Evolutionary conservation across 2,888 invertebrate genomes (phyloP).

Genomic region (Mythimna impura): DNA sequence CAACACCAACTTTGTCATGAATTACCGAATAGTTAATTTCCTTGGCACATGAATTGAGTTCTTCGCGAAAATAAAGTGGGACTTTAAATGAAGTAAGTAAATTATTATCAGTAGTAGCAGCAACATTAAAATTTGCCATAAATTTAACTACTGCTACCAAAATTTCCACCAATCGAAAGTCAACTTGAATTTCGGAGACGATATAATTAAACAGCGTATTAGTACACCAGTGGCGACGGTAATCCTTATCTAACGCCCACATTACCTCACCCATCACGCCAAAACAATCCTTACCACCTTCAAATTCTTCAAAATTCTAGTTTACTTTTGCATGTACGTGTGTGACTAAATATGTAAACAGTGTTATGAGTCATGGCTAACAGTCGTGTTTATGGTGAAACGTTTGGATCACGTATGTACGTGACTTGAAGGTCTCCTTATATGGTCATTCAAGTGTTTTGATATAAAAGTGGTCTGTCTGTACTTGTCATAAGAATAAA

Average conservation of each 20-base stretch:
- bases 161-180: conserved; percentile 28
- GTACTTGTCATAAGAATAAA: conserved; percentile 48
- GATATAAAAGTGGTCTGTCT: conserved; percentile 68
- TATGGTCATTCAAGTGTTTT: conserved; percentile 79
- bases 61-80: conserved; percentile 5
- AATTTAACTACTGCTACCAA: conserved; percentile 21
- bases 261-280: conserved; percentile 60
- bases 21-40: neutral
- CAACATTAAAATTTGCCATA: conserved; percentile 24
- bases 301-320: conserved; percentile 64
- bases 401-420: conserved; percentile 71
- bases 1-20: neutral
- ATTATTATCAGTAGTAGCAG: conserved; percentile 3
- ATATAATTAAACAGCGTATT: conserved; percentile 54
- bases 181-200: conserved; percentile 35
- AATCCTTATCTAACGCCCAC: conserved; percentile 83
- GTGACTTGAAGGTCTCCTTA: conserved; percentile 77
- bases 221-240: conserved; percentile 62
- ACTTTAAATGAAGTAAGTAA: neutral
- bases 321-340: conserved; percentile 63
- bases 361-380: conserved; percentile 78
- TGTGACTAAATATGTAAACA: conserved; percentile 64
- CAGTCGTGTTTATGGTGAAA: conserved; percentile 73
- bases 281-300: conserved; percentile 58
- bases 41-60: neutral